These are phyloP conservation scores for Chymomyza fuscimana DNA, from an alignment of 2,888 invertebrate genomes.

Conservation along the genomic window DNA sequence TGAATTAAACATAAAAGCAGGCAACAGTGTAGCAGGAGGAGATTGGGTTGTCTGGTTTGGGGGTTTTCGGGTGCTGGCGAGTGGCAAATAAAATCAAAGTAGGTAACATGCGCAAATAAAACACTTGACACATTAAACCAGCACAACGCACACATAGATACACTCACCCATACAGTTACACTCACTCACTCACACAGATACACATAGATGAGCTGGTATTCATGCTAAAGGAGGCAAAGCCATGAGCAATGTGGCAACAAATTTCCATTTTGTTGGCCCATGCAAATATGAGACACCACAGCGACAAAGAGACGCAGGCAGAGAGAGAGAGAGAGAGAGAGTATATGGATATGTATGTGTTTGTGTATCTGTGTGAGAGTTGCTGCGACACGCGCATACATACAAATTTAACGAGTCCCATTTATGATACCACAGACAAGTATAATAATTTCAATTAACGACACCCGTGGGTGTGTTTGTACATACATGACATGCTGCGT, in stretches of 20 bases:
- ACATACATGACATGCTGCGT: neutral
- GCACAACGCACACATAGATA: constrained; percentile 45
- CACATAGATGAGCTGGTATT: neutral
- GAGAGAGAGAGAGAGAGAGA: neutral
- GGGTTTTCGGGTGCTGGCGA: constrained; percentile 25
- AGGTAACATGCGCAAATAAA: constrained; percentile 73
- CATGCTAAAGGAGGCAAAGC: constrained; percentile 13
- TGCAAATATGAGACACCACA: constrained; percentile 61
- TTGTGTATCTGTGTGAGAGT: constrained; percentile 41
- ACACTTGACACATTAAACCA: constrained; percentile 72
- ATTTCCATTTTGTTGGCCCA: constrained; percentile 67
- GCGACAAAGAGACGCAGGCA: constrained; percentile 35
- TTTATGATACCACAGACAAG: constrained; percentile 73
- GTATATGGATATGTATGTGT: constrained; percentile 13
- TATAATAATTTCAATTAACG: constrained; percentile 73
- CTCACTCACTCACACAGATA: neutral
- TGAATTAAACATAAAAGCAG: constrained; percentile 71
- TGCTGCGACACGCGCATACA: constrained; percentile 57
- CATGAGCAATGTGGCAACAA: constrained; percentile 67
- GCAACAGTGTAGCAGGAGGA: constrained; percentile 20
- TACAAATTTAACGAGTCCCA: constrained; percentile 73
- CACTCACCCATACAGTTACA: constrained; percentile 8
- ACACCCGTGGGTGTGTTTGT: constrained; percentile 70
- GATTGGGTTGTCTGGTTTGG: neutral
- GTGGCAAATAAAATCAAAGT: constrained; percentile 71